Base-by-base conservation (phyloP, 2,888 invertebrate species). In the Metalampra italica region DNA sequence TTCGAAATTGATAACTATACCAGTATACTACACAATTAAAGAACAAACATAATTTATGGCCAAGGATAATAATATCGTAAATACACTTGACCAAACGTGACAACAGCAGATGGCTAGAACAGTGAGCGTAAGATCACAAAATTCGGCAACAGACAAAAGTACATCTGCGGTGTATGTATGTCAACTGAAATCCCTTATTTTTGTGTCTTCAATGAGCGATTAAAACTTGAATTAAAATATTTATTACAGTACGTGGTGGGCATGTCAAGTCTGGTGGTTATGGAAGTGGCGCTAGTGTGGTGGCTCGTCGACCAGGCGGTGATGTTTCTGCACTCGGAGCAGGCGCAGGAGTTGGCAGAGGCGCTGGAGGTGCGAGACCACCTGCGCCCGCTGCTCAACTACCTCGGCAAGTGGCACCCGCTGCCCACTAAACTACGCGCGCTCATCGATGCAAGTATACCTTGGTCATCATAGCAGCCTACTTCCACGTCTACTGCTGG, bases 381-480 rank as follows among this genome's bases (percentile, higher is more conserved):
- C 53, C 53, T 78, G 50, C 57, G 61, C 22, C 66, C 71, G 15
- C 47, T 75, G 51, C 62, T 79, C 50, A 55, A 56, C 39, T 60
- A 62, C 51, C 55, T 78, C 37, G 68, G 60, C 34, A 62, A 61
- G 48, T 72, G 66, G 67, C 60, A 68, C 51, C 66, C 71, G 47
- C 57, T 75, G 55, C 71, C 76, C 1, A 56, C 59, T 14, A 65
- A 52, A 45, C 47, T 79, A 46, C 58, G 62, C 9, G 54, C 39
- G 0, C 55, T 78, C 42, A 49, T 78, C 2, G 38, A 69, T 61
- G 78, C 69, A 3, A 39, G 49, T 15, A 36, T n/a, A n/a, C n/a
- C n/a, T n/a, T n/a, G n/a, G n/a, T n/a, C n/a, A n/a, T n/a, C n/a
- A n/a, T n/a, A n/a, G n/a, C n/a, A n/a, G n/a, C n/a, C n/a, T n/a